Conservation (phyloP, 2,888 invertebrate genomes). For the Hypolimnas misippus region DNA sequence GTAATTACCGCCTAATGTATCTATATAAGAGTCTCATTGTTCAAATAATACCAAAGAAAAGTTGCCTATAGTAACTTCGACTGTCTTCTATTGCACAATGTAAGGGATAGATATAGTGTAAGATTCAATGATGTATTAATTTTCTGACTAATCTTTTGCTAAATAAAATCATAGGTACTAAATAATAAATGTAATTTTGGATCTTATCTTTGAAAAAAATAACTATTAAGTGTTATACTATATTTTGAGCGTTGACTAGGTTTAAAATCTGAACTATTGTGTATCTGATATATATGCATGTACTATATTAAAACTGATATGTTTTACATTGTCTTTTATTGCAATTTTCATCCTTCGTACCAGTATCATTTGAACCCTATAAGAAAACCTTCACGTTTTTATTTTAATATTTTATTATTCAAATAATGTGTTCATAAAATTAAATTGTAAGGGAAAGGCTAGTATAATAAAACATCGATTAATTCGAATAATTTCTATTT, state of each 20-base stretch:
- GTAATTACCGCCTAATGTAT: too few relatives aligned
- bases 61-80: constrained; percentile 30
- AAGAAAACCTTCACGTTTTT: too few relatives aligned
- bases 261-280: constrained; percentile 53
- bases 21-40: constrained; percentile 2
- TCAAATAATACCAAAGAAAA: constrained; percentile 20
- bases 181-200: constrained; percentile 41
- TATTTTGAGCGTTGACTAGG: constrained; percentile 66
- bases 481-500: constrained; percentile 76
- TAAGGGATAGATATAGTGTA: constrained; percentile 20
- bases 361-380: too few relatives aligned
- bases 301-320: constrained; percentile 42
- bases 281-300: constrained; percentile 49
- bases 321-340: constrained; percentile 40
- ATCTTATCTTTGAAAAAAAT: constrained; percentile 38
- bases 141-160: constrained; percentile 34
- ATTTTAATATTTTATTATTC: too few relatives aligned
- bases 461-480: constrained; percentile 50
- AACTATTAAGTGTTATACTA: constrained; percentile 52
- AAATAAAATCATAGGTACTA: constrained; percentile 29
- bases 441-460: constrained; percentile 6
- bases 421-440: background rate
- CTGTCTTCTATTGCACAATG: constrained; percentile 38
- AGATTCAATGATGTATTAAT: constrained; percentile 36
- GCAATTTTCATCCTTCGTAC: background rate